Conservation (phyloP, 2,113 vertebrate species). For the Micromys minutus region DNA sequence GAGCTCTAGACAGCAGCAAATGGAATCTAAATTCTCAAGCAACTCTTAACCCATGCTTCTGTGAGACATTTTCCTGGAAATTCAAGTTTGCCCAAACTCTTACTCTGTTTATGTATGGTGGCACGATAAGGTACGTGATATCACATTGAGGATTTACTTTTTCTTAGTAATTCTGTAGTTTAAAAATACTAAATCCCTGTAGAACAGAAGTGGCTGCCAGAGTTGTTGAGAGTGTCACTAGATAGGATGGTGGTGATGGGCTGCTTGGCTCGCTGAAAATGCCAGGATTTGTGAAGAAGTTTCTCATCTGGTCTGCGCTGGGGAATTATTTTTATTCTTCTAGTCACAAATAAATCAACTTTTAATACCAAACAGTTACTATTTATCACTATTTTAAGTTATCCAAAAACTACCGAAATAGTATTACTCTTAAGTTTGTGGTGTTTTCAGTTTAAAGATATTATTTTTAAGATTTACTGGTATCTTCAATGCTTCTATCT, state of each 20-base stretch:
- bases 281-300: neutral
- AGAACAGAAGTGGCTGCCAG: neutral
- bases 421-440: neutral
- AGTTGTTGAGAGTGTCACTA: neutral
- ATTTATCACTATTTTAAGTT: constrained; percentile 32
- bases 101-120: neutral
- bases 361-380: constrained; percentile 27
- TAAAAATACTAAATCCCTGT: neutral
- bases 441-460: neutral
- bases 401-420: constrained; percentile 43
- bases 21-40: neutral
- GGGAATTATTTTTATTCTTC: constrained; percentile 39
- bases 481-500: constrained; percentile 20
- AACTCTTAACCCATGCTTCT: neutral
- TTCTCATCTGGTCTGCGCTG: neutral
- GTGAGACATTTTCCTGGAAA: neutral
- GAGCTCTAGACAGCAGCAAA: neutral
- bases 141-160: neutral
- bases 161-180: neutral
- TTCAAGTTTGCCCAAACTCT: constrained; percentile 7
- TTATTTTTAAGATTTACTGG: neutral
- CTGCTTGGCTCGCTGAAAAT: neutral
- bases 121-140: neutral
- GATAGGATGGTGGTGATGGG: neutral
- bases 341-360: constrained; percentile 36